Percentiles rank a stretch among this genome's conserved stretches.
Evolutionary conservation across 30 jellyfish, hydroid and myxozoan species (phyloP).

Genomic region (Phacellophora camtschatica): DNA sequence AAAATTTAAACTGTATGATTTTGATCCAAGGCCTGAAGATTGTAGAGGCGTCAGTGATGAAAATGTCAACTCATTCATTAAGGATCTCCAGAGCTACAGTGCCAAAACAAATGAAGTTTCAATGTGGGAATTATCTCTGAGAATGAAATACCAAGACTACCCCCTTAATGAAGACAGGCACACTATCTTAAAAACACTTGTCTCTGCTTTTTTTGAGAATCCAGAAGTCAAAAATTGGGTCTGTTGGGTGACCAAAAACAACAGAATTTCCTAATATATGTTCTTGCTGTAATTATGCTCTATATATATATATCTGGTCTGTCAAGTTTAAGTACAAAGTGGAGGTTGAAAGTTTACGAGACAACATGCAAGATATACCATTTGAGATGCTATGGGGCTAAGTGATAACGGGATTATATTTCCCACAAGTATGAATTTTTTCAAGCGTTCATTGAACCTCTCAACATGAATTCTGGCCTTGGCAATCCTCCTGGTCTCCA

Average conservation of each 20-base stretch:
- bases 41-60: constrained; percentile 14
- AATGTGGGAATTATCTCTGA: constrained; percentile 39
- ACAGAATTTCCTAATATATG: too few relatives aligned
- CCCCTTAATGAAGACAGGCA: constrained; percentile 19
- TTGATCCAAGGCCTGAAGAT: constrained; percentile 77
- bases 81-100: constrained; percentile 11
- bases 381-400: constrained; percentile 74
- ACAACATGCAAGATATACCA: constrained; percentile 69
- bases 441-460: constrained; percentile 81
- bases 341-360: constrained; percentile 53
- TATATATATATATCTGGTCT: too few relatives aligned
- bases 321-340: constrained; percentile 37
- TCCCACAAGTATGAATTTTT: constrained; percentile 57
- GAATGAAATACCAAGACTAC: constrained; percentile 16
- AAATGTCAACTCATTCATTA: neutral
- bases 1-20: neutral
- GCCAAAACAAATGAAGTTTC: constrained; percentile 27
- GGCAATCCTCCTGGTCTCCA: constrained; percentile 67
- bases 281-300: too few relatives aligned
- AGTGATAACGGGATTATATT: constrained; percentile 69
- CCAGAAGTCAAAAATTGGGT: too few relatives aligned
- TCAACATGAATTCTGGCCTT: constrained; percentile 88
- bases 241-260: too few relatives aligned
- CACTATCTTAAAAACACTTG: too few relatives aligned
- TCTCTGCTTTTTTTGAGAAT: too few relatives aligned